These are phyloP conservation scores for Pseudococcus longispinus DNA, from an alignment of 2,888 invertebrate species.

Conservation along the genomic window DNA sequence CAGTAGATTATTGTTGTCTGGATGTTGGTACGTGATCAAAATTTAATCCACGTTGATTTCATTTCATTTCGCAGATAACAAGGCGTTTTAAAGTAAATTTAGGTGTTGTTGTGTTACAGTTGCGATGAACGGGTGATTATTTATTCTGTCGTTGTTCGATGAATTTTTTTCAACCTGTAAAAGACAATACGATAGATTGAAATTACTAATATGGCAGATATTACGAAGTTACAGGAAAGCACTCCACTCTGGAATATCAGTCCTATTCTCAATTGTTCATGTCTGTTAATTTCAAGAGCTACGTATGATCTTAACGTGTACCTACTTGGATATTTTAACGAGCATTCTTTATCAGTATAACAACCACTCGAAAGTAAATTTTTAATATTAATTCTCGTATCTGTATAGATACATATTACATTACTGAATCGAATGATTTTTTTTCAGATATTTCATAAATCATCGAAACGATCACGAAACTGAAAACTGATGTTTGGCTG, in stretches of 20 bases:
- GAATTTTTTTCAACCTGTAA: neutral
- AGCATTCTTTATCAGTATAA: neutral
- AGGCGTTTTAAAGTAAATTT: neutral
- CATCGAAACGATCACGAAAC: neutral
- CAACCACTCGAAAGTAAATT: conserved; percentile 9
- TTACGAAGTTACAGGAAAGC: neutral
- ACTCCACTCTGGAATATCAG: neutral
- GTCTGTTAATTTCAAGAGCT: conserved; percentile 2
- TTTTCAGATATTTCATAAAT: neutral
- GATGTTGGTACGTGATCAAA: conserved; percentile 13
- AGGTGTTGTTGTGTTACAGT: neutral
- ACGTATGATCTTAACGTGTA: neutral
- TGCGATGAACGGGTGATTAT: neutral
- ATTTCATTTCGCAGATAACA: neutral
- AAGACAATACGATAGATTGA: neutral
- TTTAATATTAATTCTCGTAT: neutral
- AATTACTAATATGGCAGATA: neutral
- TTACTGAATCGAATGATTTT: neutral
- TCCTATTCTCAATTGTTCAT: too few relatives aligned
- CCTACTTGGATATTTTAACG: neutral
- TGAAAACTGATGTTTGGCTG: neutral
- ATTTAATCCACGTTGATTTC: neutral
- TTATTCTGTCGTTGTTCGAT: neutral
- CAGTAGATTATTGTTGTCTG: conserved; percentile 33
- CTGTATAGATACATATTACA: neutral